Evolutionary conservation across 2,113 vertebrate genomes (phyloP).

Genomic region (Petrocephalus microphthalmus): DNA sequence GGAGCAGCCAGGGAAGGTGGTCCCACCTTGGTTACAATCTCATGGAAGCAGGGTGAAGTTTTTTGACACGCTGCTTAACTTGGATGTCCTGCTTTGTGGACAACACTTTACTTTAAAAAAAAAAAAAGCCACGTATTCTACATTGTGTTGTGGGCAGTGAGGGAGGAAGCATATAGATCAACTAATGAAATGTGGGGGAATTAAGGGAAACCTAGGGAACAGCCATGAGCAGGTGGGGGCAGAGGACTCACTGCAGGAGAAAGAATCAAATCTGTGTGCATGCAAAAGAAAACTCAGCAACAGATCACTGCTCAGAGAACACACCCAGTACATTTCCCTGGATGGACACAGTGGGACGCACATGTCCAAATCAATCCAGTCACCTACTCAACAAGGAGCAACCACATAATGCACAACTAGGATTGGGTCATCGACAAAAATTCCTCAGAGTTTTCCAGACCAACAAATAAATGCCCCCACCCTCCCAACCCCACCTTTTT

Average conservation of each 20-base stretch:
- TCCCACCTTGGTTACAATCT: neutral
- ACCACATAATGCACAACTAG: neutral
- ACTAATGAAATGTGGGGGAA: neutral
- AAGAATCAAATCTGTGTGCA: neutral
- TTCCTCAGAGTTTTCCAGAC: conserved; percentile 3
- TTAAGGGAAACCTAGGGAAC: neutral
- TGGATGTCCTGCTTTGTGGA: neutral
- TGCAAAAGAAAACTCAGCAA: neutral
- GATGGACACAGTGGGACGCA: neutral
- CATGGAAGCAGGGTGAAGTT: neutral
- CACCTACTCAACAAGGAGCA: neutral
- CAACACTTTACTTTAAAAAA: neutral
- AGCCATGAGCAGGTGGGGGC: neutral
- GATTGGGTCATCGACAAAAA: neutral
- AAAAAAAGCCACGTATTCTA: neutral
- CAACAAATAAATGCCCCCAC: conserved; percentile 23
- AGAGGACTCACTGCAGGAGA: neutral
- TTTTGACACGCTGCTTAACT: neutral
- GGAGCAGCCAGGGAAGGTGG: neutral
- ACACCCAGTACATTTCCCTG: neutral
- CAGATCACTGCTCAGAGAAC: neutral
- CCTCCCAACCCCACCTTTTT: neutral
- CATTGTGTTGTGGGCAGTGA: neutral
- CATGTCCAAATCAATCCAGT: neutral
- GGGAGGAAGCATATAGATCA: neutral